Evolutionary conservation across 2,888 invertebrate genomes (phyloP), one percentile per base, ranked within the genome.

Genomic region (Venustoraphidia nigricollis): DNA sequence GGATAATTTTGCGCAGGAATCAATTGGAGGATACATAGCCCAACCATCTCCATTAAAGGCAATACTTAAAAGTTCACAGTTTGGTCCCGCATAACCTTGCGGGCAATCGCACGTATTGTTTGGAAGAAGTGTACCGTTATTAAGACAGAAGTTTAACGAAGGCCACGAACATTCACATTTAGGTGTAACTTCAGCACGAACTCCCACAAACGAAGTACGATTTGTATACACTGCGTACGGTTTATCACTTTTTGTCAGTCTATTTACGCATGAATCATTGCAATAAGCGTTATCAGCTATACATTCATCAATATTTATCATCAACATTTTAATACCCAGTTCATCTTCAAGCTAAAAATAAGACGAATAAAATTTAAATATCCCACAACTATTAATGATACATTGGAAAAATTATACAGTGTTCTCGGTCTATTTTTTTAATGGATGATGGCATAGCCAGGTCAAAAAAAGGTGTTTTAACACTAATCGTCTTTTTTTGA

Each of bases 271-370:
- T 0, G 93, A 89, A 43, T 73, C 71, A 17, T 80, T 77, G 54
- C 82, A 81, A 49, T 81, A 77, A 41, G 74, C 71, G 53, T 77
- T 79, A 66, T 91, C 90, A 49, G 82, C 75, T 8, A 91, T 67
- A 57, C 92, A 93, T 63, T 92, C 92, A 62, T 90, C 93, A 51
- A 98, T 92, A 59, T 86, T 88, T 37, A 96, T 80, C 84, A 93
- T 84, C 52, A 83, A 72, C 55, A 95, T 83, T 59, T 79, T 76
- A 0, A 86, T 72, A 34, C 77, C 77, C 9, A 93, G 70, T 38
- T 79, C 76, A 40, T 73, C 68, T 67, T 89, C 86, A 51, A 90
- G 62, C 70, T 79, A 62, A 52, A 52, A 49, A 49, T 45, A 47
- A 56, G 49, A 27, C 6, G 27, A 27, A 27, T 6, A 17, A 17